Conservation (phyloP, 2,113 vertebrate genomes). For the Rana temporaria region DNA sequence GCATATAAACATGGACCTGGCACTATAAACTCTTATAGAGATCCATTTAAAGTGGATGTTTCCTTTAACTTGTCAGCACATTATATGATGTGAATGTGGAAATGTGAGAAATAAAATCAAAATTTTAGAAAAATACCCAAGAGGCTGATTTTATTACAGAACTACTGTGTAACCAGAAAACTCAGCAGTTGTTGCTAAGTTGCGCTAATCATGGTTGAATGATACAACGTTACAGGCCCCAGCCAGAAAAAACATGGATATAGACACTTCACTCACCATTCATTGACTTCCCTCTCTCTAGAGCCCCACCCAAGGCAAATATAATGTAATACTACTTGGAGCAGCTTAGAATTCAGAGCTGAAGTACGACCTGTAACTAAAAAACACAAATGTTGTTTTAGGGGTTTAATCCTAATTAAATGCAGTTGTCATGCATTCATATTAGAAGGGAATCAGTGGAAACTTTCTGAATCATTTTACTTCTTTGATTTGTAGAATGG, state of each 20-base stretch:
- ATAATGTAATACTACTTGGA: constrained; percentile 7
- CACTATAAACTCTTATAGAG: not conserved
- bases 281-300: constrained; percentile 18
- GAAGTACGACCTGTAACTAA: constrained; percentile 21
- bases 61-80: constrained; percentile 13
- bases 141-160: constrained; percentile 19
- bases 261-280: constrained; percentile 47
- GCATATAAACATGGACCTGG: not conserved
- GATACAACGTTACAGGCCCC: constrained; percentile 10
- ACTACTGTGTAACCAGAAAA: constrained; percentile 55
- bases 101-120: constrained; percentile 39
- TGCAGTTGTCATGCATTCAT: constrained; percentile 27
- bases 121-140: constrained; percentile 26
- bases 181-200: constrained; percentile 46
- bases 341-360: not conserved
- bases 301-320: constrained; percentile 33
- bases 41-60: constrained; percentile 42
- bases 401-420: constrained; percentile 41
- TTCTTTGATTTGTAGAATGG: constrained; percentile 50
- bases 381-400: constrained; percentile 25
- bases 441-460: constrained; percentile 44
- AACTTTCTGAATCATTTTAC: constrained; percentile 22
- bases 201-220: constrained; percentile 23
- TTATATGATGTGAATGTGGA: constrained; percentile 28
- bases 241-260: constrained; percentile 51